Evolutionary conservation across 2,888 invertebrate species (phyloP).

Genomic region (Dicycla oo): DNA sequence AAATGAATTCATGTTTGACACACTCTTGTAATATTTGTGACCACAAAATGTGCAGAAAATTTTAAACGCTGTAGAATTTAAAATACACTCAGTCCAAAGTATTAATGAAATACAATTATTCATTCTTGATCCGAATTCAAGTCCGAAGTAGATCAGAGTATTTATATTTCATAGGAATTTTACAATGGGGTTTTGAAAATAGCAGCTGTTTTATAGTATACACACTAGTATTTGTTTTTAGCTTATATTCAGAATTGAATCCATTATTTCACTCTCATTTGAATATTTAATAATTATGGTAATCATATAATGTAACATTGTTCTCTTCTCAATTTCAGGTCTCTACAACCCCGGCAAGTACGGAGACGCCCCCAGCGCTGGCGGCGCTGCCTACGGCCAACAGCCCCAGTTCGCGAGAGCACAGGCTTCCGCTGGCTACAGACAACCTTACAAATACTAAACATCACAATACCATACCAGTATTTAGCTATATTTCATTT

Average conservation of each 20-base stretch:
- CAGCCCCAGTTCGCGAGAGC: constrained; percentile 79
- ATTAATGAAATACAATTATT: no score
- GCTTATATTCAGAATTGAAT: no score
- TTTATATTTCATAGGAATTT: no score
- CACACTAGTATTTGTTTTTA: no score
- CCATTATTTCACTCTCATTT: no score
- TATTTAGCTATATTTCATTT: constrained; percentile 60
- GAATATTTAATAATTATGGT: no score
- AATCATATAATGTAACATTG: neutral
- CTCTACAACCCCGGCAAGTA: constrained; percentile 87
- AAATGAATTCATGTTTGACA: neutral
- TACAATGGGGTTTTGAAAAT: neutral
- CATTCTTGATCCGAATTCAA: no score
- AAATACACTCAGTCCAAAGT: no score
- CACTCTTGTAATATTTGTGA: constrained; percentile 7
- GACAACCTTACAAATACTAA: constrained; percentile 86
- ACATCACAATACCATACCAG: constrained; percentile 38
- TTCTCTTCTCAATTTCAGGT: constrained; percentile 75
- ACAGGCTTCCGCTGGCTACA: constrained; percentile 80
- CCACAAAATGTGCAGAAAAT: neutral
- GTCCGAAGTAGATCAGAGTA: no score
- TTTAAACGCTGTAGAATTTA: neutral
- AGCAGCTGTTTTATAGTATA: no score
- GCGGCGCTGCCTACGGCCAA: constrained; percentile 61
- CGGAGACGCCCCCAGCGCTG: constrained; percentile 71